A percentile compares a stretch with the other conserved stretches of the same genome.
phyloP scores from a whole-genome alignment of 2,113 vertebrate genomes.

The Otocyon megalotis region DNA sequence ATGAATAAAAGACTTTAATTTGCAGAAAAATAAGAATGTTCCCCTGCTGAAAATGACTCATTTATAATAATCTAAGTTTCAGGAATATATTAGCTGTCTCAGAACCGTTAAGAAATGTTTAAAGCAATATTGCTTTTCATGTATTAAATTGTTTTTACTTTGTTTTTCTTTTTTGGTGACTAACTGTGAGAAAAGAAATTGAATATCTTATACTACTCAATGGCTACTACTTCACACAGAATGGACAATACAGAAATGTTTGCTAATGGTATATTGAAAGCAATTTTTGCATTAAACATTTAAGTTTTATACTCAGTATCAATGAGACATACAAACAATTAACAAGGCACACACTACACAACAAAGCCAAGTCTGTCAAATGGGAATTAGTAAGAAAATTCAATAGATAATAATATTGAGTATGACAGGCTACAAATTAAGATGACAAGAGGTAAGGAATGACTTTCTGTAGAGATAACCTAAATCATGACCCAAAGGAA shows the following conservation, averaged over 20 bases:
- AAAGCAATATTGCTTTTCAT: not conserved
- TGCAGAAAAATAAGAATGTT: not conserved
- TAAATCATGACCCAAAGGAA: not conserved
- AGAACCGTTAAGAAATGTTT: not conserved
- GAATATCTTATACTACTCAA: not conserved
- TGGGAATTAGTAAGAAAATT: not conserved
- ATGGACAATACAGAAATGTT: not conserved
- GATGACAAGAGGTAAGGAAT: not conserved
- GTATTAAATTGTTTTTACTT: not conserved
- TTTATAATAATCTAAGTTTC: not conserved
- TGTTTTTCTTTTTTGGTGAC: not conserved
- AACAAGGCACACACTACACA: not conserved
- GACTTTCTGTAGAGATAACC: not conserved
- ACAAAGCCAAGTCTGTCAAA: not conserved
- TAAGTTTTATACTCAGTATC: not conserved
- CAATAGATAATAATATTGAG: not conserved
- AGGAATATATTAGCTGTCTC: not conserved
- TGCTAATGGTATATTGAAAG: not conserved
- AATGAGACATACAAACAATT: not conserved
- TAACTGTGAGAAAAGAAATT: not conserved
- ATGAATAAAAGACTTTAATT: conserved; percentile 23
- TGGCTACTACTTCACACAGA: not conserved
- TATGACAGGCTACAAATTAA: not conserved
- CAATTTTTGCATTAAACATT: not conserved
- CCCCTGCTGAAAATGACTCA: not conserved